Conservation (phyloP, 2,113 vertebrate genomes). For the Dasyurus viverrinus region DNA sequence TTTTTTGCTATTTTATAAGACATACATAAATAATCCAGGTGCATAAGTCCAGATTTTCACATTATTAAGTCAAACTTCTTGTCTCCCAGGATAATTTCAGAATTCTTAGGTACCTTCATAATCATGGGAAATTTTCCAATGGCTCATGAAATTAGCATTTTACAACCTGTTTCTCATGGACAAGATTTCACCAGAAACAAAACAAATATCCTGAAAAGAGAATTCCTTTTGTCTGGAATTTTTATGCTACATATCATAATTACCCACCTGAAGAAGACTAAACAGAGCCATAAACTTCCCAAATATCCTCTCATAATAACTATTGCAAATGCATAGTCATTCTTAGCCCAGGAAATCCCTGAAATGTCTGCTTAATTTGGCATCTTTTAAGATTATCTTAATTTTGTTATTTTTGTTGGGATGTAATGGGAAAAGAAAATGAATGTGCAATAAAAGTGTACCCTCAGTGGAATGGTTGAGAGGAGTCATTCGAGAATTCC, state of each 20-base stretch:
- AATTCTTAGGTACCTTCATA: background rate
- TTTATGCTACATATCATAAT: background rate
- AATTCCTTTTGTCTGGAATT: background rate
- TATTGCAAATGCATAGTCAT: background rate
- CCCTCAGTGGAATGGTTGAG: background rate
- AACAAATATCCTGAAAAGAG: background rate
- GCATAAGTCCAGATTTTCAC: background rate
- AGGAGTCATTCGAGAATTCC: background rate
- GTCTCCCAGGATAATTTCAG: slow-evolving; percentile 3
- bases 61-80: background rate
- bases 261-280: background rate
- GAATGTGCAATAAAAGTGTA: background rate
- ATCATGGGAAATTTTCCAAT: background rate
- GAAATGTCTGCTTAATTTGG: background rate
- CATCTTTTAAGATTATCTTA: background rate
- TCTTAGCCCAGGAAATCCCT: background rate
- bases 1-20: background rate
- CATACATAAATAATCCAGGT: slow-evolving; percentile 36
- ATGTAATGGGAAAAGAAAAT: background rate
- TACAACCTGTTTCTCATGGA: background rate
- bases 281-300: background rate
- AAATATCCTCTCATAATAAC: background rate
- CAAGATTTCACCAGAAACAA: background rate
- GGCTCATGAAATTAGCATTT: background rate
- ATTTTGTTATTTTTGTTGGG: background rate